Evolutionary conservation across 2,888 invertebrate genomes (phyloP), one percentile per base, ranked within the genome.

Genomic region (Andrena dorsata): DNA sequence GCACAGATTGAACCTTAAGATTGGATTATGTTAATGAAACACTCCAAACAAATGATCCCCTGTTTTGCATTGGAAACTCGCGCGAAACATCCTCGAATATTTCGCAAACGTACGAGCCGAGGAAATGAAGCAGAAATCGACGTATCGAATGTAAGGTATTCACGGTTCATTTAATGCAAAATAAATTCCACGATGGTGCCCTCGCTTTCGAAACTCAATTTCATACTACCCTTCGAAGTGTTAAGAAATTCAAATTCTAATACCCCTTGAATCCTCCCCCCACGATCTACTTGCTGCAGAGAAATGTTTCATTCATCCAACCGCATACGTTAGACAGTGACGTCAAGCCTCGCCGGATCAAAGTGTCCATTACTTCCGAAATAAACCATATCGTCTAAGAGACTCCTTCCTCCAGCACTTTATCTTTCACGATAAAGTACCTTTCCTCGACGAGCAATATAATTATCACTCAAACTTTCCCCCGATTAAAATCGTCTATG

Each of bases 261-360:
- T 86, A 79, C 74, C 65, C 20, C 49, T 76, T 66, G 74, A 75
- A 83, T 82, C 63, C 56, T 51, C 64, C n/a, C 32, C 53, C 47
- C 26, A 8, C 35, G 61, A 87, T 82, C 69, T 73, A 69, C 60
- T 76, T 77, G 66, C 49, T 16, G 60, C 35, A n/a, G 73, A 63
- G 72, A 86, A 83, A 83, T 86, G 86, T 86, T 86, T 83, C 83
- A 86, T 86, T 86, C 84, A 82, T 86, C 72, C 64, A 65, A 72
- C 61, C 10, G 69, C 69, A 58, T 53, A 47, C 49, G 51, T 56
- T 53, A 70, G 10, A 56, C 32, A 23, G 16, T 26, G 28, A 47
- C 23, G 53, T 63, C 75, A 61, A 83, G 70, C 80, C 78, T 73
- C 76, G 75, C 70, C 53, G 56, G 83, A 69, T 66, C 80, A 83